Conservation (phyloP, 2,888 invertebrate species). For the Lypha dubia region DNA sequence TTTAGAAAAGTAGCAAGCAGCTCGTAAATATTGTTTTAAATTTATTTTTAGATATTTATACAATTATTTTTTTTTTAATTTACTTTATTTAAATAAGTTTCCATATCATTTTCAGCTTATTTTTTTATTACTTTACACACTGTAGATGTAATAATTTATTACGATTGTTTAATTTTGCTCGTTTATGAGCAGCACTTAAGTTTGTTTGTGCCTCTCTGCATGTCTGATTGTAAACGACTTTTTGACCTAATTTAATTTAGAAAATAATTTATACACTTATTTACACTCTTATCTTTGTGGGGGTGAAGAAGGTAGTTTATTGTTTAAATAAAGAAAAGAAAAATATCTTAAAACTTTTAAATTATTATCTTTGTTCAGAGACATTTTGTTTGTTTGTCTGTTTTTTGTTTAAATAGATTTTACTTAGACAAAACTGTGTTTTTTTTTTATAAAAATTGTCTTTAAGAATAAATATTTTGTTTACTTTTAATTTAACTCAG, state of each 20-base stretch:
- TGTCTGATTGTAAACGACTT: slow-evolving; percentile 62
- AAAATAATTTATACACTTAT: slow-evolving; percentile 60
- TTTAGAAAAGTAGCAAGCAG: neutral
- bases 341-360: neutral
- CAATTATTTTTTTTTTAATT: neutral
- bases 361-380: slow-evolving; percentile 12
- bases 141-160: slow-evolving; percentile 64
- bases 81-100: neutral
- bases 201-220: neutral
- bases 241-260: slow-evolving; percentile 72
- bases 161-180: slow-evolving; percentile 54
- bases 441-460: neutral
- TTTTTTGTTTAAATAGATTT: slow-evolving; percentile 3
- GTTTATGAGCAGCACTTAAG: slow-evolving; percentile 19
- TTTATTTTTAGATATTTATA: slow-evolving; percentile 12
- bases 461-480: neutral
- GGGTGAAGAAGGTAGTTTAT: neutral
- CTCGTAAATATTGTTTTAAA: slow-evolving; percentile 32
- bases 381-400: neutral
- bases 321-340: slow-evolving; percentile 15
- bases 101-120: slow-evolving; percentile 7
- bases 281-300: slow-evolving; percentile 37
- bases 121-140: slow-evolving; percentile 20
- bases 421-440: neutral
- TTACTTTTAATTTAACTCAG: neutral